Conservation (phyloP, 2,888 invertebrate species). For the Pogonocherus hispidulus region DNA sequence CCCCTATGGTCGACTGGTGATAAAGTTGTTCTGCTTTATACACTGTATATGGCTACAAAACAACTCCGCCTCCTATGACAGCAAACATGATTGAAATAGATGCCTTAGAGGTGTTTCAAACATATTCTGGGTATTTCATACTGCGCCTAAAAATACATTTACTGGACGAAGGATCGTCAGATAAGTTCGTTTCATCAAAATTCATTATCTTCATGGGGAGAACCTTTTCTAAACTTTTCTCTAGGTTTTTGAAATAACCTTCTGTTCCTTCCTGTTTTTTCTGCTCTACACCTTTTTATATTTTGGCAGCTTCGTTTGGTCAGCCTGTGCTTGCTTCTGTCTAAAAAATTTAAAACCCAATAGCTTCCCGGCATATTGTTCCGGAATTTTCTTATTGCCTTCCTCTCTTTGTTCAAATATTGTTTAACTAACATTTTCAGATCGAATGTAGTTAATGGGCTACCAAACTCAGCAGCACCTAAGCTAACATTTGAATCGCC, state of each 20-base stretch:
- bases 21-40: not conserved
- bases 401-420: no score
- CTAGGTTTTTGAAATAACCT: not conserved
- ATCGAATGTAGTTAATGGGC: no score
- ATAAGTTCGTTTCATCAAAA: not conserved
- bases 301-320: not conserved
- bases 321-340: not conserved
- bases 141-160: not conserved
- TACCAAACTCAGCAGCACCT: conserved; percentile 12
- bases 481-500: conserved; percentile 18
- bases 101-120: not conserved
- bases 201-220: not conserved
- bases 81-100: not conserved
- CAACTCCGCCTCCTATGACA: not conserved
- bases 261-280: not conserved
- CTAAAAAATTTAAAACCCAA: not conserved
- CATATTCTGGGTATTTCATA: not conserved
- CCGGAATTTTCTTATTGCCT: not conserved
- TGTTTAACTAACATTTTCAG: no score
- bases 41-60: not conserved
- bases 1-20: not conserved
- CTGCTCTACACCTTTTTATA: not conserved
- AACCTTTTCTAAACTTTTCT: not conserved
- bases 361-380: not conserved
- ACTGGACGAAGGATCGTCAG: not conserved